A percentile compares a stretch with the other conserved stretches of the same genome.
Evolutionary conservation across 1,140 invertebrate genomes (phyloP).

Genomic region (Nylanderia fulva): DNA sequence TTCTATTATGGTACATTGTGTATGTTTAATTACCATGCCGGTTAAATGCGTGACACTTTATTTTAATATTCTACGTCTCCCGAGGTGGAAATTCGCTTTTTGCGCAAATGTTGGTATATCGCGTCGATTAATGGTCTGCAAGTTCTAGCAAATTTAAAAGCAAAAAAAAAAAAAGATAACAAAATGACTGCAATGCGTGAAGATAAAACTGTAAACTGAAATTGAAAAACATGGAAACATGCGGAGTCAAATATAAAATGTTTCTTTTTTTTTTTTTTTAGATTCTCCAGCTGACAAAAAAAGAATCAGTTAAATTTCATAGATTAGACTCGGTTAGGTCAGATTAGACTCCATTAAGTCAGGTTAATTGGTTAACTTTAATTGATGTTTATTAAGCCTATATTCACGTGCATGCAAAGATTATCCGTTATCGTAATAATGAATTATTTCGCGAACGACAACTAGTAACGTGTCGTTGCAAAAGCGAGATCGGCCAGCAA

Average conservation of each 20-base stretch:
- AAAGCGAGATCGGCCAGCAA: not conserved
- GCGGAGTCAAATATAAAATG: not conserved
- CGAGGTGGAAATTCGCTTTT: slow-evolving; percentile 20
- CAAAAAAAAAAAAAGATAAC: not conserved
- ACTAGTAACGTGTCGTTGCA: not conserved
- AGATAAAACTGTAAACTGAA: not conserved
- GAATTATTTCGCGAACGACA: not conserved
- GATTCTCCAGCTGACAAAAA: not conserved
- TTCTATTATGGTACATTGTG: slow-evolving; percentile 35
- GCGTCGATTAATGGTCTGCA: not conserved
- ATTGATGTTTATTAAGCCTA: not conserved
- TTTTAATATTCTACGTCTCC: slow-evolving; percentile 47
- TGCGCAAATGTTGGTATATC: not conserved
- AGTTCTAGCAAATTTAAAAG: slow-evolving; percentile 11
- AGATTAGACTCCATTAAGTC: too few species aligned
- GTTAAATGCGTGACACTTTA: slow-evolving; percentile 50
- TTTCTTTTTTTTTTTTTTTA: not conserved
- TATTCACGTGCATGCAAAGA: not conserved
- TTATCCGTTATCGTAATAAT: not conserved
- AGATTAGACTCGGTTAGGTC: too few species aligned
- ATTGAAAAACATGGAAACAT: not conserved
- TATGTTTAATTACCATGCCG: slow-evolving; percentile 44
- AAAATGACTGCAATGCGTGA: not conserved
- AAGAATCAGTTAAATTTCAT: too few species aligned
- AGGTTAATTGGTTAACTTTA: too few species aligned